phyloP scores from a whole-genome alignment of 1,140 invertebrate genomes.

The Sitobion miscanthi region DNA sequence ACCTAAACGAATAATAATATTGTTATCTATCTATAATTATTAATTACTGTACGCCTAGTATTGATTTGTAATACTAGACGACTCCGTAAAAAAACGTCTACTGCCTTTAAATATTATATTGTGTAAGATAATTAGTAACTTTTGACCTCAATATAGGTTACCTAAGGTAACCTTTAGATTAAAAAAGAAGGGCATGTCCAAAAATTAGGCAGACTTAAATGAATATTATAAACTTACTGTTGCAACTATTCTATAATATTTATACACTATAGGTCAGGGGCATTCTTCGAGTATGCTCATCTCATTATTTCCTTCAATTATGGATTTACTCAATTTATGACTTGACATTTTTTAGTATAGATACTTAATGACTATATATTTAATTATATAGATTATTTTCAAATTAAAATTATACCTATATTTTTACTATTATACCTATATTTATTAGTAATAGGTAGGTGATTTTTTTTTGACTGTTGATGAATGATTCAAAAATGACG shows the following conservation, averaged over 20 bases:
- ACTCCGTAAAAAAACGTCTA: background rate
- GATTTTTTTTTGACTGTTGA: too few relatives aligned
- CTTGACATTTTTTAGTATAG: background rate
- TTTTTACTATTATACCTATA: too few relatives aligned
- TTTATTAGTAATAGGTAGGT: too few relatives aligned
- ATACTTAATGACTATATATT: too few relatives aligned
- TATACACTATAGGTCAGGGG: background rate
- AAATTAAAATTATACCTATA: too few relatives aligned
- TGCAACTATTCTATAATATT: background rate
- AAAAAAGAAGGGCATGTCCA: too few relatives aligned
- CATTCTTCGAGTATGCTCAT: background rate
- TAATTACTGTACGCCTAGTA: background rate
- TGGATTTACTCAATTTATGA: background rate
- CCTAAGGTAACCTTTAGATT: too few relatives aligned
- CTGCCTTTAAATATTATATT: background rate
- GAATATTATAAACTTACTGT: background rate
- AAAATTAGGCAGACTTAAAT: background rate
- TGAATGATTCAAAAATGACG: background rate
- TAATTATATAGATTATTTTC: too few relatives aligned
- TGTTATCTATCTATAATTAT: too few relatives aligned
- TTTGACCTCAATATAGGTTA: too few relatives aligned
- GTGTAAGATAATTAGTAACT: background rate
- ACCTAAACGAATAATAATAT: too few relatives aligned
- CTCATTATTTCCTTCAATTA: background rate
- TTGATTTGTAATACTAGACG: background rate